phyloP scores from a whole-genome alignment of 2,113 vertebrate species.

The Aphyosemion australe region DNA sequence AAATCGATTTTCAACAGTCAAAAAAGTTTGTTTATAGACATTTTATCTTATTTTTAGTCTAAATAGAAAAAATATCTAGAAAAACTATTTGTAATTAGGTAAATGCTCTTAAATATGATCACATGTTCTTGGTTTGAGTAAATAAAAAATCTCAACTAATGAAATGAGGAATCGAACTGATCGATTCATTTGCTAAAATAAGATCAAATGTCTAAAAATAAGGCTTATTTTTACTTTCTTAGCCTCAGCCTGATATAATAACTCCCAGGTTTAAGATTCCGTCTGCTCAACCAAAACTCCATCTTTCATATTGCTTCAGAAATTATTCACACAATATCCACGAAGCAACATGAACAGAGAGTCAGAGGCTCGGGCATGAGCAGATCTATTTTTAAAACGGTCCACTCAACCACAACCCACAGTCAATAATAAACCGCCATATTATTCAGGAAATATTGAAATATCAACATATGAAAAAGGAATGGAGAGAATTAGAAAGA shows the following conservation, averaged over 20 bases:
- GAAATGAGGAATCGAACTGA: no score
- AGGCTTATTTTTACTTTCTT: not conserved
- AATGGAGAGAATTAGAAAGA: constrained; percentile 18
- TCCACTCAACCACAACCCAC: constrained; percentile 49
- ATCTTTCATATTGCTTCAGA: constrained; percentile 17
- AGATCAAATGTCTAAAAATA: no score
- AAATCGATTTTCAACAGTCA: no score
- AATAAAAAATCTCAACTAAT: no score
- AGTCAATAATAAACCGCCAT: constrained; percentile 62
- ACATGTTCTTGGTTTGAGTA: no score
- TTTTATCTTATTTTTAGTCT: no score
- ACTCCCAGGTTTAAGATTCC: constrained; percentile 35
- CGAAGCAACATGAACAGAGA: constrained; percentile 19
- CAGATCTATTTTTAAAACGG: constrained; percentile 58
- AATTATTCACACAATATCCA: constrained; percentile 48
- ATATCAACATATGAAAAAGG: constrained; percentile 45
- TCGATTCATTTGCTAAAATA: no score
- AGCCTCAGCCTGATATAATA: not conserved
- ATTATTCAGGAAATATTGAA: constrained; percentile 60
- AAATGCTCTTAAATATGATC: no score
- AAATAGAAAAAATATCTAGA: no score
- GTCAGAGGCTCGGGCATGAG: constrained; percentile 3
- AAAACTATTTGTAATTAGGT: no score
- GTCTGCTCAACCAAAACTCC: constrained; percentile 18
- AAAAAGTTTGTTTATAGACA: no score